Percentiles rank a stretch among this genome's conserved stretches.
Conservation (phyloP, 2,113 vertebrate species). For the Phyllopteryx taeniolatus region DNA sequence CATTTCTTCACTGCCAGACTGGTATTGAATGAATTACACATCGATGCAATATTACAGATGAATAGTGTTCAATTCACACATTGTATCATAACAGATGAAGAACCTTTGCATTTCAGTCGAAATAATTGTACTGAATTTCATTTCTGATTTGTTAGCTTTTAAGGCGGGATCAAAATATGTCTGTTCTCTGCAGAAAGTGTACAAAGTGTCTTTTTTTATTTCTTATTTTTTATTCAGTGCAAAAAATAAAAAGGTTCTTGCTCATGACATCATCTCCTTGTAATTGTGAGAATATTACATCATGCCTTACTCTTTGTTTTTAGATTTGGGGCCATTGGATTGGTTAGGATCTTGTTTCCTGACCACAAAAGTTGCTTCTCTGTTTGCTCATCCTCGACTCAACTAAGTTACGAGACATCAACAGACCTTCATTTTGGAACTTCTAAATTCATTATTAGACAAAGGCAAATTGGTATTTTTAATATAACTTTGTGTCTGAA, state of each 20-base stretch:
- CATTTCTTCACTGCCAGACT: conserved; percentile 21
- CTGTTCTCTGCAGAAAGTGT: conserved; percentile 67
- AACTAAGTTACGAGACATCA: not conserved
- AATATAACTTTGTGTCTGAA: too few species aligned
- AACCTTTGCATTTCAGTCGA: conserved; percentile 33
- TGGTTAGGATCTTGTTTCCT: not conserved
- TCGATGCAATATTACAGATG: conserved; percentile 37
- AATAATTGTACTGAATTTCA: conserved; percentile 26
- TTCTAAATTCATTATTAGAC: not conserved
- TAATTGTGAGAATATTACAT: not conserved
- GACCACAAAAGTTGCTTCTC: not conserved
- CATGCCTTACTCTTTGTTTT: not conserved
- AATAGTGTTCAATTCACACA: conserved; percentile 38
- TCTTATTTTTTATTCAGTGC: conserved; percentile 48
- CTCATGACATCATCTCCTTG: conserved; percentile 12
- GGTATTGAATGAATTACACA: conserved; percentile 15
- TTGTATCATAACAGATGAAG: conserved; percentile 9
- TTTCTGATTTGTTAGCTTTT: conserved; percentile 22
- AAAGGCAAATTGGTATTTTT: too few species aligned
- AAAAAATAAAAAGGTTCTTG: conserved; percentile 55
- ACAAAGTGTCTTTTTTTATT: conserved; percentile 45
- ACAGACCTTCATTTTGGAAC: not conserved
- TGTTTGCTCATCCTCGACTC: not conserved
- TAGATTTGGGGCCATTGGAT: not conserved
- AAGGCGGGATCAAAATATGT: conserved; percentile 74